These are phyloP conservation scores for Agrypnia vestita DNA, from an alignment of 1,140 invertebrate species.

Conservation along the genomic window DNA sequence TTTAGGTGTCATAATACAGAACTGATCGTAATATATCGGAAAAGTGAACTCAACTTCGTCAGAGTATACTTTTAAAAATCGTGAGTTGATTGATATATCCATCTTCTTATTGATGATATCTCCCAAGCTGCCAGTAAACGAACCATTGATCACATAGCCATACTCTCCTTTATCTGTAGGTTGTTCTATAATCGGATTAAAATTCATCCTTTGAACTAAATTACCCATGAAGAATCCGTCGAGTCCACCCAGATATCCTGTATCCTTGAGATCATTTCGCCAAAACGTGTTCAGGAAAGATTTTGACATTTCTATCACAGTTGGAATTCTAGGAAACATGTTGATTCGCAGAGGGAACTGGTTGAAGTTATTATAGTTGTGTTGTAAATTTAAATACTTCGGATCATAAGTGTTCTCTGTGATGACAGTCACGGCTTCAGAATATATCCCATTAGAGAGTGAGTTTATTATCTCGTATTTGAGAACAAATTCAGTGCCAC, in stretches of 20 bases:
- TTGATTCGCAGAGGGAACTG: constrained; percentile 51
- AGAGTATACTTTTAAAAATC: constrained; percentile 66
- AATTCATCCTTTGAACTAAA: constrained; percentile 65
- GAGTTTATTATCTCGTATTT: constrained; percentile 43
- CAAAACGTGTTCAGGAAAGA: constrained; percentile 39
- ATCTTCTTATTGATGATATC: constrained; percentile 64
- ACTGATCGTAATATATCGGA: constrained; percentile 64
- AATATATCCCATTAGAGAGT: constrained; percentile 3
- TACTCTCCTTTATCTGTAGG: constrained; percentile 62
- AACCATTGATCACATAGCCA: constrained; percentile 64
- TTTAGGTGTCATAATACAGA: constrained; percentile 69
- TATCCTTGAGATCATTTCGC: constrained; percentile 38
- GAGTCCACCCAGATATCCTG: constrained; percentile 54
- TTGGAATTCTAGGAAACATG: constrained; percentile 45
- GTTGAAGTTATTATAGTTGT: constrained; percentile 54
- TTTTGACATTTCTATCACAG: constrained; percentile 12
- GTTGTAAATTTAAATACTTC: constrained; percentile 3
- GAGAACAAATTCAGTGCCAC: constrained; percentile 15
- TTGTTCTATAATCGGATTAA: constrained; percentile 60
- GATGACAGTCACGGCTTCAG: constrained; percentile 9
- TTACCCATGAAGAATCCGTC: constrained; percentile 64
- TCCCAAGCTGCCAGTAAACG: constrained; percentile 64
- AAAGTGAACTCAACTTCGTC: constrained; percentile 64
- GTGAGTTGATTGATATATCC: constrained; percentile 66
- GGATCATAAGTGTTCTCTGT: constrained; percentile 7